Base-by-base conservation (phyloP, 1,140 invertebrate genomes). In the Andrena cerasifolii region DNA sequence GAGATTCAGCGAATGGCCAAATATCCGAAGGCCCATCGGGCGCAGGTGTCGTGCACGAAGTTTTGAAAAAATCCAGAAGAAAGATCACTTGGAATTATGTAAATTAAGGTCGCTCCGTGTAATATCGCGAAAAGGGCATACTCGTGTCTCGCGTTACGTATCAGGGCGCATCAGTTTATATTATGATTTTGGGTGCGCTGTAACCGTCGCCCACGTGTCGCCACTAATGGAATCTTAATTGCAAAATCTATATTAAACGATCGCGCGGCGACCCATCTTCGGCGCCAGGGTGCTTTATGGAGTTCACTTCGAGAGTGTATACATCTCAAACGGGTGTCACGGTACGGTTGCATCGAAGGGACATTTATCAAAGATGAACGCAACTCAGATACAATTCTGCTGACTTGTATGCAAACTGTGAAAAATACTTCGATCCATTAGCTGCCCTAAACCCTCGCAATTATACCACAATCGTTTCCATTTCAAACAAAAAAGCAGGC, bases 201-300 rank as follows among this genome's bases (percentile, higher is more conserved):
- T 3, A 61, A 53, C 45, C 67, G 36, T 67, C 72, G 79, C 72
- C 72, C 79, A 65, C 51, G 79, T 67, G 78, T 62, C 61, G 58
- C 59, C 56, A 63, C 83, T 85, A 72, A 85, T 85, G 84, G 83
- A 82, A 82, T 74, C 73, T 67, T 85, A 82, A 85, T 85, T 85
- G 83, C 70, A 85, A 86, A 86, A 86, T 86, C 77, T 78, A 86
- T 86, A 86, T 83, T 78, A 83, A 82, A 83, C 68, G 70, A 47
- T 78, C 61, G 31, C 51, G 68, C 61, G 67, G 61, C 51, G 66
- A 36, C n/a, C 66, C 67, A 65, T 68, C 43, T 74, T 63, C 63
- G 53, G 43, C 36, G 61, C 14, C 61, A 47, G 59, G 26, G 26
- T 26, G 67, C 62, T 73, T 78, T 79, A 78, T 54, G 51, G 67